These are phyloP conservation scores for Epinephelus lanceolatus DNA, from an alignment of 2,113 vertebrate genomes.

Conservation along the genomic window DNA sequence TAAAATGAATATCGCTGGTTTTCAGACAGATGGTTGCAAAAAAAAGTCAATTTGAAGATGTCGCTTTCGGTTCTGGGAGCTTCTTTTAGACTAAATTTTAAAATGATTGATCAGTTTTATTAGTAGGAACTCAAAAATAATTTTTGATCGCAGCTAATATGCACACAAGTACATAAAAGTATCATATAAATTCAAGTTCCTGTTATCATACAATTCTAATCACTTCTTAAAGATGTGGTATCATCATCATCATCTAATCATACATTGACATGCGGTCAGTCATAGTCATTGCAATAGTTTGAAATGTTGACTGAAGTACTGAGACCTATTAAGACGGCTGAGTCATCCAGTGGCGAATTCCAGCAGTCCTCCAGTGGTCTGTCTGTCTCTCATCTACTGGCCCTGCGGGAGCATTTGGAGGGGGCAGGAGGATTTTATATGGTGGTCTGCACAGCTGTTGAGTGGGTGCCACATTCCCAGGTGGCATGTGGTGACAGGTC, in stretches of 20 bases:
- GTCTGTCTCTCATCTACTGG: slow-evolving; percentile 49
- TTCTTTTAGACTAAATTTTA: neutral
- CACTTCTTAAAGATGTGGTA: neutral
- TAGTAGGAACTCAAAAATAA: neutral
- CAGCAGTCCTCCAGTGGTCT: slow-evolving; percentile 28
- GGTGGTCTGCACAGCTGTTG: slow-evolving; percentile 68
- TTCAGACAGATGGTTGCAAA: neutral
- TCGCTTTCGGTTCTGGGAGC: neutral
- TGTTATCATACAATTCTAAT: neutral
- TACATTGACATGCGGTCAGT: slow-evolving; percentile 6
- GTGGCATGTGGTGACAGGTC: slow-evolving; percentile 84
- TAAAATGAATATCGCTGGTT: neutral
- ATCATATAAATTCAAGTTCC: no score
- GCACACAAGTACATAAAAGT: neutral
- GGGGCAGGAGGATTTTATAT: slow-evolving; percentile 60
- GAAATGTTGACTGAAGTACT: slow-evolving; percentile 7
- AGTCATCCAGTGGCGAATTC: slow-evolving; percentile 51
- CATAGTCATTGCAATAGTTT: neutral
- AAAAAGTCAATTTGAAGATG: neutral
- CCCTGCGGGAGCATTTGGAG: slow-evolving; percentile 32
- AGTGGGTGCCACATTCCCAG: slow-evolving; percentile 87
- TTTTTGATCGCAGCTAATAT: neutral
- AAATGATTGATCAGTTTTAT: neutral
- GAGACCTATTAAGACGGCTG: neutral
- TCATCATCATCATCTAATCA: neutral